phyloP scores from a whole-genome alignment of 2,113 vertebrate species.

The Gulo gulo region DNA sequence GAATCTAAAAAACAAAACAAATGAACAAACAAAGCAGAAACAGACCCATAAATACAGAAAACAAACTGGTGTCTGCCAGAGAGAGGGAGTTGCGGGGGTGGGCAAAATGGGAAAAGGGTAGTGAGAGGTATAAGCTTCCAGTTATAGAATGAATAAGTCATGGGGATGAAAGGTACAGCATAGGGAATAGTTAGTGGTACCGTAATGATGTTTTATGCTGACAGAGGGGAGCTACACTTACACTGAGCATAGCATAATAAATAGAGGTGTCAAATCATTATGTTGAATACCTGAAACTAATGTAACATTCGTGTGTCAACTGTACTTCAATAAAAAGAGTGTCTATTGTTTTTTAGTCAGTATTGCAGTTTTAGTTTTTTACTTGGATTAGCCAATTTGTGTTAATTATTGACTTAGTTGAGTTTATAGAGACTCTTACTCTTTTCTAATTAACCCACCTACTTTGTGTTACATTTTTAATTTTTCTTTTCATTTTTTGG shows the following conservation, averaged over 20 bases:
- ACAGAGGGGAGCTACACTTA: background rate
- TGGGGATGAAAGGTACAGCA: background rate
- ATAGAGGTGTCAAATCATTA: background rate
- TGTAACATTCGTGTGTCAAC: background rate
- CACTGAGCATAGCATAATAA: background rate
- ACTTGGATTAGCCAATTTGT: background rate
- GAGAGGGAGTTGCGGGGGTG: background rate
- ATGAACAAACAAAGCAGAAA: background rate
- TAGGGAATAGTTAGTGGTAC: background rate
- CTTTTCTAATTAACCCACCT: background rate
- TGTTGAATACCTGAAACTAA: background rate
- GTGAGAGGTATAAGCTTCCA: background rate
- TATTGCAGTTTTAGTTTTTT: background rate
- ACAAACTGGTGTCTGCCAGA: background rate
- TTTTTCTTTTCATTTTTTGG: background rate
- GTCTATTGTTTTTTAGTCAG: background rate
- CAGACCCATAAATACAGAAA: background rate
- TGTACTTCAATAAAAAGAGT: background rate
- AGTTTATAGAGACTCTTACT: background rate
- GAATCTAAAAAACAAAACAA: background rate
- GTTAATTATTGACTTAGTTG: background rate
- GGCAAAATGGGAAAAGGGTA: background rate
- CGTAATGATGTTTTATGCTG: background rate
- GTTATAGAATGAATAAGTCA: background rate
- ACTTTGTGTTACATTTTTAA: background rate